Evolutionary conservation across 2,113 vertebrate species (phyloP), one percentile per base, ranked within the genome.

Genomic region (Datnioides undecimradiatus): DNA sequence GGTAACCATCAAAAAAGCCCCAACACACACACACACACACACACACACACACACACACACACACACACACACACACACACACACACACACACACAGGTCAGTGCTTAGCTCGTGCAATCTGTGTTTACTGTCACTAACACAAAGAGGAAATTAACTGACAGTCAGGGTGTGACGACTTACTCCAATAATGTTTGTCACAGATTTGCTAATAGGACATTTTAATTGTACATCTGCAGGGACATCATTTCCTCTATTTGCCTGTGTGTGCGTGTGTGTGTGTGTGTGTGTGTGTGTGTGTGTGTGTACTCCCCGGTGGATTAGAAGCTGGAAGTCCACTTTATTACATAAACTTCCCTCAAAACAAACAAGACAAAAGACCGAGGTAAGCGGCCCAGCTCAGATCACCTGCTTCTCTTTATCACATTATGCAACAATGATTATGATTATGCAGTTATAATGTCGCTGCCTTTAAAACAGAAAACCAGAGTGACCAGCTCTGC

Each of bases 1-100:
- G 80, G 75, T 85, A 87, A 87, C 84, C 87, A 91, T 27, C 19
- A 14, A 73, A 88, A 91, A 91, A 89, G 63, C 77, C 89, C 85
- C 82, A 70, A n/a, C 14, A 40, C 34, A 60, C 82, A 51, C 71
- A 51, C 71, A 17, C 46, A 40, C 45, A 57, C 74, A 40, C 57
- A 57, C 66, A 73, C 7, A 38, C 63, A 73, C 54, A 45, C 62
- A 67, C 76, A 76, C 62, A 71, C 73, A 43, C 64, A 55, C 23
- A 41, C 38, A 72, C 60, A 72, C 41, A 78, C 51, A 74, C 71
- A 73, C 63, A 46, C 48, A 71, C 66, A 33, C 52, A 69, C 69
- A 45, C 52, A 57, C 57, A 67, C 59, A 75, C 73, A 49, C 45
- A 83, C 29, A 67, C 52, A 87, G 68, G 77, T 80, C 70, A 80